These are phyloP conservation scores for Nysson spinosus DNA, from an alignment of 2,888 invertebrate species.

Conservation along the genomic window DNA sequence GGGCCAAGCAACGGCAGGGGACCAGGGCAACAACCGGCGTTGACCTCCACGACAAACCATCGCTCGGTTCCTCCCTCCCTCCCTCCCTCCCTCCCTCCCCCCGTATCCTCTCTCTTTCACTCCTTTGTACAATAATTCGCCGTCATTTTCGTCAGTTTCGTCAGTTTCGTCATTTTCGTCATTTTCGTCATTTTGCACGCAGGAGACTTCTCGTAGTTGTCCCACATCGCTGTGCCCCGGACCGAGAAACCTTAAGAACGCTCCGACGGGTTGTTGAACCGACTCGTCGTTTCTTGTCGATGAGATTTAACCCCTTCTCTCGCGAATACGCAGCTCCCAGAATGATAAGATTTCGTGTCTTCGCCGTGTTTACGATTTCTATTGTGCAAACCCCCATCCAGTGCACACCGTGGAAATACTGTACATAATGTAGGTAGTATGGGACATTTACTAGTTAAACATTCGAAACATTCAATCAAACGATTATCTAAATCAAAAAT, in stretches of 20 bases:
- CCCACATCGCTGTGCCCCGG: slow-evolving; percentile 35
- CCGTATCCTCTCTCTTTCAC: slow-evolving; percentile 6
- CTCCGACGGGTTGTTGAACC: slow-evolving; percentile 36
- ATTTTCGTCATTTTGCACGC: slow-evolving; percentile 54
- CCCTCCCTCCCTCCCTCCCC: background rate
- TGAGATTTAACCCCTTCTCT: slow-evolving; percentile 14
- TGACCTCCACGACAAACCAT: slow-evolving; percentile 66
- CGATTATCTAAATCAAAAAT: too few species aligned
- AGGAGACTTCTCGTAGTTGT: slow-evolving; percentile 24
- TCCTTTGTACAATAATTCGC: slow-evolving; percentile 49
- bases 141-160: too few species aligned
- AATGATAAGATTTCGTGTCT: background rate
- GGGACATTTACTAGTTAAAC: too few species aligned
- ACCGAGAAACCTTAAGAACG: slow-evolving; percentile 37
- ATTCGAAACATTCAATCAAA: too few species aligned
- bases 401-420: too few species aligned
- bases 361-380: background rate
- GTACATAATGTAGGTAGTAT: too few species aligned
- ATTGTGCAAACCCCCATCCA: too few species aligned
- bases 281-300: slow-evolving; percentile 6
- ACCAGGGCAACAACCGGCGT: slow-evolving; percentile 71
- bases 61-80: slow-evolving; percentile 28
- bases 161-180: too few species aligned
- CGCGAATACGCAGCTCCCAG: background rate
- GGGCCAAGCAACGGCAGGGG: slow-evolving; percentile 49